A percentile compares a stretch with the other conserved stretches of the same genome.
Conservation (phyloP, 2,797 vertebrate genomes). For the Tinamus major region DNA sequence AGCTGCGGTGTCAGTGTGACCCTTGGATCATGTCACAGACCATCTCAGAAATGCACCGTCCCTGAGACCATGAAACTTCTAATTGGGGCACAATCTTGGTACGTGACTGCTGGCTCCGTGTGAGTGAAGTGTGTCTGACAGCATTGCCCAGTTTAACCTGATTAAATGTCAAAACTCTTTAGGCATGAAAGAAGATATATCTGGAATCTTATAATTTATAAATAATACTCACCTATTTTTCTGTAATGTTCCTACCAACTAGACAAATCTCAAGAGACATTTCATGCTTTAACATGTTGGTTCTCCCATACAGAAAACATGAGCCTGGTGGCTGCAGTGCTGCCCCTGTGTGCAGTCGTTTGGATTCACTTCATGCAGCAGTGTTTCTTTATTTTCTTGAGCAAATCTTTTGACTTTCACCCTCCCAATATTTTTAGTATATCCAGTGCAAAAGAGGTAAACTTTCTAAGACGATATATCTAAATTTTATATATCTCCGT, state of each 20-base stretch:
- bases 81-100: neutral
- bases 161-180: slow-evolving; percentile 10
- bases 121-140: slow-evolving; percentile 37
- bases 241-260: neutral
- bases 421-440: neutral
- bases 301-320: neutral
- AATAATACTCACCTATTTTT: neutral
- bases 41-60: neutral
- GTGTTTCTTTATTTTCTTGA: neutral
- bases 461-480: neutral
- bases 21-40: neutral
- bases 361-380: neutral
- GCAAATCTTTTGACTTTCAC: neutral
- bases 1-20: neutral
- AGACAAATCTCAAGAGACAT: neutral
- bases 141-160: neutral
- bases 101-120: neutral
- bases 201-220: neutral
- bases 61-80: neutral
- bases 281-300: neutral
- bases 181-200: neutral
- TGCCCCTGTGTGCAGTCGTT: neutral
- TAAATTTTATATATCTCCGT: neutral
- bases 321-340: neutral
- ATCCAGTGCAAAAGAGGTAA: neutral